Base-by-base conservation (phyloP, 1,140 invertebrate species). In the Octopus bimaculoides region DNA sequence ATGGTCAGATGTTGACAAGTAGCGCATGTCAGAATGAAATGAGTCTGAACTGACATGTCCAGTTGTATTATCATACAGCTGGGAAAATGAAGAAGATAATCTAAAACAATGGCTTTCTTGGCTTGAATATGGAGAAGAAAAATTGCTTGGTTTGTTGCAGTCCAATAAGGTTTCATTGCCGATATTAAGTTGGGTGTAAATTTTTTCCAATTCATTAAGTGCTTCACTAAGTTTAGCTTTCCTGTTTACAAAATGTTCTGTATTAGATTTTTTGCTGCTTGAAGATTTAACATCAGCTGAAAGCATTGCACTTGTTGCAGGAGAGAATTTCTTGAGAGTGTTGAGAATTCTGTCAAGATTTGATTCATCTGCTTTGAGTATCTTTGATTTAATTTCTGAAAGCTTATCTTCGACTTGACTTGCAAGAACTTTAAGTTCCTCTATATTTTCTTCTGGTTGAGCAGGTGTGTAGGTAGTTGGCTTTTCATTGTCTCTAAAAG, bases 151-250 rank as follows among this genome's bases (percentile, higher is more conserved):
- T 52, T 84, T 82, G 26, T 82, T 79, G 9, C 80, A 26, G 52
- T 81, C 81, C 52, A 79, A 77, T 52, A 84, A 61, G 74, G 76
- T 77, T 41, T 85, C 84, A 66, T 83, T 83, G 75, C 84, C 81
- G 41, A 87, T 54, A 81, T 88, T 81, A 14, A 88, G 77, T 75
- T 82, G 84, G 14, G 84, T 76, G 79, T 88, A 86, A 55, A 88
- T 87, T 82, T 83, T 85, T 52, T 88, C 86, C 41, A 88, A 81
- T 77, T 88, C 87, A 14, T 73, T 66, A 10, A 88, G 79, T n/a
- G 87, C 87, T 52, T 86, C 86, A 54, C 83, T 82, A 12, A 88
- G 78, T 78, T 88, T 88, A 10, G 83, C 78, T 80, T 79, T 84
- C 69, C 81, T 83, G 7, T 81, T 69, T 9, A 52, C 17, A 9